phyloP scores from a whole-genome alignment of 2,888 invertebrate genomes.

The Himalopsyche japonica region DNA sequence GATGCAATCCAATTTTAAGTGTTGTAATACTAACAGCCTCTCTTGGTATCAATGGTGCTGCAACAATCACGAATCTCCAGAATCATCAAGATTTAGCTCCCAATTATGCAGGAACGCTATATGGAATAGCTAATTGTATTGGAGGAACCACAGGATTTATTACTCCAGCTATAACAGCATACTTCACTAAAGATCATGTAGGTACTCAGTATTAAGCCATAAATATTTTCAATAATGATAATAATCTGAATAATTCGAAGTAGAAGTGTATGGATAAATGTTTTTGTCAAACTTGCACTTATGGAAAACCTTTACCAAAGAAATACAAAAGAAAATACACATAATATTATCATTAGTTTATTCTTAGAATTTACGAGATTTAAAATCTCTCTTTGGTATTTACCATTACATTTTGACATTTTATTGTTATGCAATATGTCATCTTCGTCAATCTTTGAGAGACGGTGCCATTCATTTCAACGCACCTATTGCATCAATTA shows the following conservation, averaged over 20 bases:
- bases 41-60: constrained; percentile 68
- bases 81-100: constrained; percentile 74
- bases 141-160: constrained; percentile 73
- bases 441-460: too few relatives aligned
- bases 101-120: constrained; percentile 72
- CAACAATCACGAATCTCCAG: constrained; percentile 64
- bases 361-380: too few relatives aligned
- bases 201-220: constrained; percentile 43
- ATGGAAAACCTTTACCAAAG: neutral
- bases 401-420: too few relatives aligned
- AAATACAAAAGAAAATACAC: neutral
- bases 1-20: constrained; percentile 65
- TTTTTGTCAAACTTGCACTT: neutral
- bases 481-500: too few relatives aligned
- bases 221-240: too few relatives aligned
- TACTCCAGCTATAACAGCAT: constrained; percentile 70
- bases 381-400: too few relatives aligned
- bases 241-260: too few relatives aligned
- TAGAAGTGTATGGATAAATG: neutral
- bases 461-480: too few relatives aligned
- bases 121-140: constrained; percentile 74
- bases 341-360: too few relatives aligned
- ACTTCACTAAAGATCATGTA: constrained; percentile 59
- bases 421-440: too few relatives aligned
- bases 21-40: constrained; percentile 70